phyloP scores from a whole-genome alignment of 30 jellyfish, hydroid and myxozoan genomes.

The Hydractinia symbiolongicarpus region DNA sequence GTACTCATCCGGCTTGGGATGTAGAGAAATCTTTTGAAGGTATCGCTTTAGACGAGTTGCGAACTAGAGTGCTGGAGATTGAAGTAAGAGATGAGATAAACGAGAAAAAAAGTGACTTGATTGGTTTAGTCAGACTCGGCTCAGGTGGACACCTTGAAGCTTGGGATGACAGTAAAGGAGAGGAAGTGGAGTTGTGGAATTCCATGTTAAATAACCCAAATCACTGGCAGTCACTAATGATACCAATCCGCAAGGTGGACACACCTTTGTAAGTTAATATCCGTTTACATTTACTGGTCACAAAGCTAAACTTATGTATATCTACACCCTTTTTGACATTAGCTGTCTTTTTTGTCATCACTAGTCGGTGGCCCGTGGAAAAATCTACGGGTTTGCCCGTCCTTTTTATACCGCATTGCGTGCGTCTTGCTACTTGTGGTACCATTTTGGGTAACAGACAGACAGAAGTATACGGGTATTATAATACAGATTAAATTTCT shows the following conservation, averaged over 20 bases:
- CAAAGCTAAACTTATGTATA: neutral
- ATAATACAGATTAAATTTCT: too few relatives aligned
- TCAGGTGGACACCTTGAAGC: constrained; percentile 54
- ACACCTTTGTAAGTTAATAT: neutral
- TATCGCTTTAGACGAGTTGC: constrained; percentile 45
- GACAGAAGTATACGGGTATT: too few relatives aligned
- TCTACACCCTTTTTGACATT: neutral
- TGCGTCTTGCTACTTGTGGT: neutral
- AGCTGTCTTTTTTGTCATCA: too few relatives aligned
- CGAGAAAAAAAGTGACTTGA: constrained; percentile 16
- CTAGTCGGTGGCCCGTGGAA: too few relatives aligned
- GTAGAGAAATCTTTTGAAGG: constrained; percentile 41
- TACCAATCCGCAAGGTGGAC: constrained; percentile 33
- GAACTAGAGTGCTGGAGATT: constrained; percentile 51
- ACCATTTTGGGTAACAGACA: too few relatives aligned
- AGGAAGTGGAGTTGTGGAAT: constrained; percentile 76
- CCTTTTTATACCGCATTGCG: neutral
- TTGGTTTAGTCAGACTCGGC: constrained; percentile 80
- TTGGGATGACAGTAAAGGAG: constrained; percentile 90
- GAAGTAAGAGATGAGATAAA: constrained; percentile 39
- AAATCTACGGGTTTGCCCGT: too few relatives aligned
- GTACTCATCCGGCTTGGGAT: constrained; percentile 83
- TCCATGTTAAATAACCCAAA: constrained; percentile 71
- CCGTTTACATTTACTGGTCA: too few relatives aligned
- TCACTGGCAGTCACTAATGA: constrained; percentile 50